Conservation (phyloP, 2,113 vertebrate species). For the Dromiciops gliroides region DNA sequence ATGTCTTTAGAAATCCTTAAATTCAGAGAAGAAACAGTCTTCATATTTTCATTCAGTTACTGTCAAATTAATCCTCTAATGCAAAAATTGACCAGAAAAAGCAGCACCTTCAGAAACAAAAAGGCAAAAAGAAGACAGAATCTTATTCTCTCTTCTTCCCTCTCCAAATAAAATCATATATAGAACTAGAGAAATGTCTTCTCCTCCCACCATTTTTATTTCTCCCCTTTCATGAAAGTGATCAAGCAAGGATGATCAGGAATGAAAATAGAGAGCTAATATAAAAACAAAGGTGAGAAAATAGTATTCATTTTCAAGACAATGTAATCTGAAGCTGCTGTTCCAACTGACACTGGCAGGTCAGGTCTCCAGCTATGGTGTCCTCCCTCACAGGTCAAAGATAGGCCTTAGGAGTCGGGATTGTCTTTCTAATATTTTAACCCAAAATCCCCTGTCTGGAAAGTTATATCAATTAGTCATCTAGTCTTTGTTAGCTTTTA, state of each 20-base stretch:
- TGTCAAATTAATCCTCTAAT: background rate
- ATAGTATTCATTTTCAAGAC: background rate
- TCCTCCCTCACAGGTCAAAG: background rate
- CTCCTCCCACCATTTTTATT: background rate
- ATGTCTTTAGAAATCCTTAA: background rate
- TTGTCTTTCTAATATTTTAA: background rate
- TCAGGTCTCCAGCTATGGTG: background rate
- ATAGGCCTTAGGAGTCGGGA: background rate
- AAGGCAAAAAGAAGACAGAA: background rate
- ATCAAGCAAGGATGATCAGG: background rate
- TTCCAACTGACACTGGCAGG: background rate
- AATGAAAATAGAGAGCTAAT: background rate
- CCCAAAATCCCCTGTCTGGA: background rate
- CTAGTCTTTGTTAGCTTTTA: background rate
- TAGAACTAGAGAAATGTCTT: background rate
- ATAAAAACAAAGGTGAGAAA: background rate
- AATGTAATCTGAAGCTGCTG: background rate
- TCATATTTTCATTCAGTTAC: background rate
- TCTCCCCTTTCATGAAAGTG: background rate
- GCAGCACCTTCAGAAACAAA: background rate
- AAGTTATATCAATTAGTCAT: background rate
- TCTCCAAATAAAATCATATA: background rate
- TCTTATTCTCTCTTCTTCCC: background rate
- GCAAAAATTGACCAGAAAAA: background rate
- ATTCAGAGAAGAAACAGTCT: background rate